Evolutionary conservation across 2,113 vertebrate genomes (phyloP), one percentile per base, ranked within the genome.

Genomic region (Zapornia atra): DNA sequence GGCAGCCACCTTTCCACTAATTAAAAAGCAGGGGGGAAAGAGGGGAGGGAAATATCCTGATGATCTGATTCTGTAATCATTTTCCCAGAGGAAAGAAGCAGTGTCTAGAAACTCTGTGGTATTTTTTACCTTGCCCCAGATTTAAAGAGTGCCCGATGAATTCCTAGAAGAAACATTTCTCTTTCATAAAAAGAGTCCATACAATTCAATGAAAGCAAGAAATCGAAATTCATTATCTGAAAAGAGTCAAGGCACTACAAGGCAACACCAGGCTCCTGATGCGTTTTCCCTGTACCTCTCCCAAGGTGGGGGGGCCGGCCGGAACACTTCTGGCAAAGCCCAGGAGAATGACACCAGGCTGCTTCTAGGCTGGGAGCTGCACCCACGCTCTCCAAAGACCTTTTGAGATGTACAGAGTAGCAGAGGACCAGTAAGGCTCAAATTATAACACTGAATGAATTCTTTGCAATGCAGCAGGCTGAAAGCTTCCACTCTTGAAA

Each of bases 301-400:
- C 21, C 19, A 57, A 51, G 16, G 51, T 14, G 5, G 13, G 10
- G 10, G 8, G 21, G 9, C 7, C 63, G 22, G 31, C 10, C 46
- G 0, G 11, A 48, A 48, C 12, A 38, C 20, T 61, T 80, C 40
- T 31, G 60, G 10, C 19, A 17, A 88, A 83, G 44, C 7, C 59
- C 50, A 1, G 1, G 9, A 79, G 31, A 14, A 24, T 25, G 31
- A 12, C 0, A 0, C 19, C 20, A 65, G 22, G 20, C 24, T 70
- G 73, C 36, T 22, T 63, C 51, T 40, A 17, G 11, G 21, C 50
- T 60, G 33, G 56, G 16, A 40, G 25, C 63, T 54, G 70, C 2
- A 77, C 29, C 20, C 24, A 40, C 15, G 1, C 4, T 19, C 14
- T n/a, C 14, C 31, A 22, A 81, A 12, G 34, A 87, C 25, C 8